Evolutionary conservation across 2,888 invertebrate genomes (phyloP), one percentile per base, ranked within the genome.

Genomic region (Cantharis nigra): DNA sequence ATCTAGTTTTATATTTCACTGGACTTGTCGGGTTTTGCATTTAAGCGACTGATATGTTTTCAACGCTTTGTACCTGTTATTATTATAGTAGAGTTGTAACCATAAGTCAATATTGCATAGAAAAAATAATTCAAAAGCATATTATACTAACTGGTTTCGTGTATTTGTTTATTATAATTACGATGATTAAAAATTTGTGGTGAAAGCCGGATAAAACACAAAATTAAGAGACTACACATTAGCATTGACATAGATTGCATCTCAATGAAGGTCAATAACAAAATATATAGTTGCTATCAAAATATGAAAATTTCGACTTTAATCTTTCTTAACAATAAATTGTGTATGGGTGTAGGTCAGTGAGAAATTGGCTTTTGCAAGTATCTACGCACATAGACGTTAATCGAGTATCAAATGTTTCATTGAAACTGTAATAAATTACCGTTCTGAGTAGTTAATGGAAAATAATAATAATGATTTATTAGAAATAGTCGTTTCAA

Each of bases 231-330:
- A 18, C 63, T 30, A 18, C n/a, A 16, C 63, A 13, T 14, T 49
- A 69, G 14, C 67, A 62, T 14, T n/a, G 72, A 26, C 62, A 73
- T 69, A 23, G 28, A 69, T 73, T 69, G 69, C 14, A 73, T 69
- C 67, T 73, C 28, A 67, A 69, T 73, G 70, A 74, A 74, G 74
- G 74, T 63, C 74, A 74, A 63, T 28, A 69, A 10, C 14, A 70
- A 63, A 63, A 74, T 69, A 74, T 63, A 69, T 63, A 23, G 10
- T 49, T 33, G 4, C n/a, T 49, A 49, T 49, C n/a, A 49, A 49
- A 49, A 7, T 49, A 33, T 33, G 26, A 26, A 26, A 33, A 33
- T n/a, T n/a, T 33, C 4, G 13, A 33, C 13, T 49, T n/a, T 7
- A 49, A 49, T 7, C n/a, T 49, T 7, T 49, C 49, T 49, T 49